Conservation (phyloP, 2,888 invertebrate species). For the Habroteleia sp. region DNA sequence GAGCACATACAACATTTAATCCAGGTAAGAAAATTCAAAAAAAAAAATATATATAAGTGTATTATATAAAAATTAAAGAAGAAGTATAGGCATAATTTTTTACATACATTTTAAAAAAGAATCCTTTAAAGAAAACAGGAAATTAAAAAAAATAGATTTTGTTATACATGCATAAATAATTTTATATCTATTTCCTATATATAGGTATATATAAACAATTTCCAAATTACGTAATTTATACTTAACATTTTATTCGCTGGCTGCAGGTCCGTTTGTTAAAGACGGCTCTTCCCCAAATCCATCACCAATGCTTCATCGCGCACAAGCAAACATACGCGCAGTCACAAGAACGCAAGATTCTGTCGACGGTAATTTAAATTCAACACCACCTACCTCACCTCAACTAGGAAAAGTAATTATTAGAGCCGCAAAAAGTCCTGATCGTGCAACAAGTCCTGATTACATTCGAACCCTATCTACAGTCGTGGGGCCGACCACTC, state of each 20-base stretch:
- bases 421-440: constrained; percentile 82
- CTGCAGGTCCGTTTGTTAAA: constrained; percentile 87
- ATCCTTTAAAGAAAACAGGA: too few species aligned
- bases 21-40: constrained; percentile 85
- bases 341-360: constrained; percentile 81
- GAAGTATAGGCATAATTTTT: too few species aligned
- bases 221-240: too few species aligned
- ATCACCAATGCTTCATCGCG: constrained; percentile 82
- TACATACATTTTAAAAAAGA: too few species aligned
- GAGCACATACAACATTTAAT: constrained; percentile 92
- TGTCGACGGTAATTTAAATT: constrained; percentile 79
- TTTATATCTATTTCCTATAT: too few species aligned
- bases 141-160: too few species aligned
- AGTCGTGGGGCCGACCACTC: constrained; percentile 84
- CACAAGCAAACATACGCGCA: constrained; percentile 80
- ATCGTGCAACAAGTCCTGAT: constrained; percentile 75
- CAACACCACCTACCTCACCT: constrained; percentile 83
- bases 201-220: too few species aligned
- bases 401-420: constrained; percentile 86
- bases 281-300: constrained; percentile 81
- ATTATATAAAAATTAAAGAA: too few species aligned
- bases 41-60: too few species aligned
- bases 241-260: constrained; percentile 66
- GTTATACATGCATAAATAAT: too few species aligned
- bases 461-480: constrained; percentile 83